These are phyloP conservation scores for Malurus leucopterus DNA, from an alignment of 2,797 vertebrate species.

Conservation along the genomic window DNA sequence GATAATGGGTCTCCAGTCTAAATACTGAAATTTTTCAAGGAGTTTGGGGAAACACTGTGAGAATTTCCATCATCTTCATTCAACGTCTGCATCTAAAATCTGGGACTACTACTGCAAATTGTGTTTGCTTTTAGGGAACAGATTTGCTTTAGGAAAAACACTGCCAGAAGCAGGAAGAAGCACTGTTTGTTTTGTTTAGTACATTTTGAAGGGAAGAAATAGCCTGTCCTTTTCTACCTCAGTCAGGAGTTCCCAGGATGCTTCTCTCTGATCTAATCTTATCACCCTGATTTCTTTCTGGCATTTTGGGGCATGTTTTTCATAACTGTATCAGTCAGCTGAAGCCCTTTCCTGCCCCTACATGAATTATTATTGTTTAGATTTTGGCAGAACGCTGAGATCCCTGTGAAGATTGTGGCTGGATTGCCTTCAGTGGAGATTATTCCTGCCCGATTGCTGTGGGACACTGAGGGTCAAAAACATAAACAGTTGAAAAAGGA, in stretches of 20 bases:
- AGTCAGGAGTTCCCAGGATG: background rate
- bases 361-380: constrained; percentile 1
- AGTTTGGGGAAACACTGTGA: background rate
- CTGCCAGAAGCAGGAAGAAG: constrained; percentile 7
- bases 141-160: background rate
- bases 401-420: background rate
- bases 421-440: background rate
- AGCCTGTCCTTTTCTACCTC: background rate
- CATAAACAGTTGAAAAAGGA: background rate
- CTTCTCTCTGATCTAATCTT: background rate
- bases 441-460: background rate
- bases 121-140: background rate
- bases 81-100: background rate
- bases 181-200: background rate
- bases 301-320: background rate
- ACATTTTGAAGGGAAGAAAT: background rate
- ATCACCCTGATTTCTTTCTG: background rate
- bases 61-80: background rate
- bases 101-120: background rate
- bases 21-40: background rate
- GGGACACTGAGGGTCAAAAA: background rate
- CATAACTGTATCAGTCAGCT: background rate
- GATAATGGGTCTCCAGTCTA: background rate
- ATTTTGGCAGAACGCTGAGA: background rate
- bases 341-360: background rate